Evolutionary conservation across 2,888 invertebrate species (phyloP), one percentile per base, ranked within the genome.

Genomic region (Apoda limacodes): DNA sequence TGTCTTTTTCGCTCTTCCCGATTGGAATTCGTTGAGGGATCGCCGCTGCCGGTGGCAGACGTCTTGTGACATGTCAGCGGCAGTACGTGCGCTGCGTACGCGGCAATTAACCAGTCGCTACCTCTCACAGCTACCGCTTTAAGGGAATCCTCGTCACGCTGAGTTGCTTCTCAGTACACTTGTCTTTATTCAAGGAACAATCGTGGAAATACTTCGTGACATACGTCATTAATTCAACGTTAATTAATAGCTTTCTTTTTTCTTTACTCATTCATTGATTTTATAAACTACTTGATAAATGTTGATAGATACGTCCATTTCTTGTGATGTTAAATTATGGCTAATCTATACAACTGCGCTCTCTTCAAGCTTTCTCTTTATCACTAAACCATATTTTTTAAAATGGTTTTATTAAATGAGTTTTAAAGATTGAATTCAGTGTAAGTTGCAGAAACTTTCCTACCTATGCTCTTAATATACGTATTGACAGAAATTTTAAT

Each of bases 1-100:
- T 78, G 78, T 78, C 74, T 72, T 80, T 78, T 78, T 76, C 75
- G 72, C 76, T 76, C 75, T 74, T 75, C 57, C 63, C 71, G 58
- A 66, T 72, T 48, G 80, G 80, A 80, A 80, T 80, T 78, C 71
- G 74, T 70, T 64, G 71, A 67, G 68, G 65, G 68, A 72, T 69
- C 67, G 70, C 75, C 78, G 71, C 71, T 60, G 75, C 75, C 67
- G 78, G 78, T 80, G 78, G 80, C 74, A 72, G 71, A 74, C 72
- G 72, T 69, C 74, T 68, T 74, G 74, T 76, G 76, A 75, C 72
- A 71, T 76, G 75, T 76, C 74, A 66, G 49, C 49, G 58, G 45
- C 54, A 35, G 59, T 75, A 78, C 76, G 78, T 76, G 80, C 66
- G 54, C 58, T 63, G 76, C 72, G 66, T 74, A 69, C 72, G 58